Conservation (phyloP, 2,797 vertebrate species). For the Sardinella longiceps region DNA sequence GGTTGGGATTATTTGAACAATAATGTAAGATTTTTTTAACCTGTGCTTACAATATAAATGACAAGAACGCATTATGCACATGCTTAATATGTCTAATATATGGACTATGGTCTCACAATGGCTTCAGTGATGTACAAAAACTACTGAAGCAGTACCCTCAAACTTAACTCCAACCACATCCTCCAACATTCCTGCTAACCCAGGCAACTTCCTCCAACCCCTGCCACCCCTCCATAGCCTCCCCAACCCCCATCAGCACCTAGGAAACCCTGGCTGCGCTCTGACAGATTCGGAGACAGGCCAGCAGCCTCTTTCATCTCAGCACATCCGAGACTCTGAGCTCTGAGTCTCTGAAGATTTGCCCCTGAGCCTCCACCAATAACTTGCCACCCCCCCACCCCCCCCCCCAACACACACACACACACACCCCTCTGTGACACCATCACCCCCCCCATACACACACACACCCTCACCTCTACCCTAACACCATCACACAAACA, state of each 20-base stretch:
- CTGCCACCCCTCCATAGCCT: background rate
- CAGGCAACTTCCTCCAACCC: background rate
- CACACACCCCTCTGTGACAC: background rate
- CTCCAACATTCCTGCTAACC: background rate
- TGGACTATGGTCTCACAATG: too few relatives aligned
- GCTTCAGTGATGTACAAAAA: background rate
- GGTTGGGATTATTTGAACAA: too few relatives aligned
- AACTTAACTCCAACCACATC: background rate
- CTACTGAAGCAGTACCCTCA: background rate
- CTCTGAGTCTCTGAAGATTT: background rate
- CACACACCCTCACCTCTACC: background rate
- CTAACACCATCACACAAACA: too few relatives aligned
- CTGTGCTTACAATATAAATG: background rate
- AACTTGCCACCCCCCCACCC: background rate
- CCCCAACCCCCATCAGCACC: background rate
- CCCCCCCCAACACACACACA: background rate
- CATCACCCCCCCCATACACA: background rate
- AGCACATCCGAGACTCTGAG: background rate
- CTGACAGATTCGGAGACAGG: background rate
- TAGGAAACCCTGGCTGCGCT: background rate
- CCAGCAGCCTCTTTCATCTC: conserved; percentile 17
- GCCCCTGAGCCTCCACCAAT: background rate
- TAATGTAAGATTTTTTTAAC: too few relatives aligned
- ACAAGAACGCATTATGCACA: background rate
- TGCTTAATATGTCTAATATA: background rate